Conservation (phyloP, 1,140 invertebrate species). For the Pantala flavescens region DNA sequence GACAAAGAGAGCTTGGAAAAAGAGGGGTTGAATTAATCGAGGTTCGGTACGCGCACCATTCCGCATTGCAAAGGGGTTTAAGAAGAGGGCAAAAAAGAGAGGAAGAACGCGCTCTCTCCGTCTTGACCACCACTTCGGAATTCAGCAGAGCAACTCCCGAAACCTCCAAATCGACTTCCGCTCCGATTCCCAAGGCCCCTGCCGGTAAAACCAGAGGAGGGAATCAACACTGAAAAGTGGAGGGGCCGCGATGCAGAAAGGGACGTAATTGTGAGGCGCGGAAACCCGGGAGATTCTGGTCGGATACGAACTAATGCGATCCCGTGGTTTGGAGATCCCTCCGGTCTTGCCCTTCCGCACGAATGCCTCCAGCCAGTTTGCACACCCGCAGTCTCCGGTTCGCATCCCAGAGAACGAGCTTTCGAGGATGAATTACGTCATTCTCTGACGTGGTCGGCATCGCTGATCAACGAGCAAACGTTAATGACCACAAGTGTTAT, state of each 20-base stretch:
- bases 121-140: slow-evolving; percentile 4
- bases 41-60: neutral
- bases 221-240: neutral
- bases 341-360: neutral
- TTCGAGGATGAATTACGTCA: too few relatives aligned
- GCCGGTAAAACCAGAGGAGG: neutral
- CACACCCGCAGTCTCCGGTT: too few relatives aligned
- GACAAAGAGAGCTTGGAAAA: neutral
- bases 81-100: neutral
- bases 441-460: too few relatives aligned
- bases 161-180: neutral
- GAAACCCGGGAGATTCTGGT: neutral
- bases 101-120: neutral
- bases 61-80: neutral
- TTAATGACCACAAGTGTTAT: too few relatives aligned
- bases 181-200: neutral
- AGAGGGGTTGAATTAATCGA: neutral
- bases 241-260: neutral
- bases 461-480: too few relatives aligned
- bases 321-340: slow-evolving; percentile 2
- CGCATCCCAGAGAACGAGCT: too few relatives aligned
- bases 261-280: neutral
- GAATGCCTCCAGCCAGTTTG: neutral
- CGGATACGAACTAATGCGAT: neutral
- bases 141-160: neutral